A percentile compares a stretch with the other conserved stretches of the same genome.
Conservation (phyloP, 2,113 vertebrate species). For the Amblyopsis rosae region DNA sequence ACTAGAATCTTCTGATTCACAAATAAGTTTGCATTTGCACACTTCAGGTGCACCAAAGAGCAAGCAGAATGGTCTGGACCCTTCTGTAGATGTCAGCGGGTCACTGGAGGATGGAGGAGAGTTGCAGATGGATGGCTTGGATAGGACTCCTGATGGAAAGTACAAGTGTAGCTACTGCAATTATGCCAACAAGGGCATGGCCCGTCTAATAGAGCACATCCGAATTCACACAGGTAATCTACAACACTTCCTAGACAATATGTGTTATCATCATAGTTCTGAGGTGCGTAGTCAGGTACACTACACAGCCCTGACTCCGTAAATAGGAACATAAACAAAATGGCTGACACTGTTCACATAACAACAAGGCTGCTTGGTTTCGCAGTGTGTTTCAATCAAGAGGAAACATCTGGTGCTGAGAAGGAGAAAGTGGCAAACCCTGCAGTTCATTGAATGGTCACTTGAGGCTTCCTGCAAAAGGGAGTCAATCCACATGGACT, state of each 20-base stretch:
- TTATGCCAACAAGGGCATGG: conserved; percentile 96
- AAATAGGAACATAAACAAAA: too few relatives aligned
- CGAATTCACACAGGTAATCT: conserved; percentile 93
- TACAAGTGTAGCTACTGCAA: conserved; percentile 97
- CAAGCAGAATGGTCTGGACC: conserved; percentile 87
- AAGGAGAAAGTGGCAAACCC: too few relatives aligned
- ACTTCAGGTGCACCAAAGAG: conserved; percentile 52
- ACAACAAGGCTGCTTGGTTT: too few relatives aligned
- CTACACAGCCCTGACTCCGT: not conserved
- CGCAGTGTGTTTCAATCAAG: too few relatives aligned
- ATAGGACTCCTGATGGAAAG: conserved; percentile 96
- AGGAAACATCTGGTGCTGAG: too few relatives aligned
- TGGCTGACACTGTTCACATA: too few relatives aligned
- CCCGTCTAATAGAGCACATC: conserved; percentile 94
- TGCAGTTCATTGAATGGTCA: too few relatives aligned
- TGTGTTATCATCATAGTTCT: not conserved
- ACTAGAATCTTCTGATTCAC: not conserved
- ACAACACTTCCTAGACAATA: conserved; percentile 6
- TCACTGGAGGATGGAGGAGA: conserved; percentile 91
- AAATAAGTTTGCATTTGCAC: conserved; percentile 5
- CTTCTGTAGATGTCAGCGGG: conserved; percentile 88
- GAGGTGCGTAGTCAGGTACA: not conserved
- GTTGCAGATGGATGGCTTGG: conserved; percentile 93
- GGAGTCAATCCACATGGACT: too few relatives aligned
- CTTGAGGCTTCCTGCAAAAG: too few relatives aligned